phyloP scores from a whole-genome alignment of 2,797 vertebrate genomes.

The Danio kyathit region DNA sequence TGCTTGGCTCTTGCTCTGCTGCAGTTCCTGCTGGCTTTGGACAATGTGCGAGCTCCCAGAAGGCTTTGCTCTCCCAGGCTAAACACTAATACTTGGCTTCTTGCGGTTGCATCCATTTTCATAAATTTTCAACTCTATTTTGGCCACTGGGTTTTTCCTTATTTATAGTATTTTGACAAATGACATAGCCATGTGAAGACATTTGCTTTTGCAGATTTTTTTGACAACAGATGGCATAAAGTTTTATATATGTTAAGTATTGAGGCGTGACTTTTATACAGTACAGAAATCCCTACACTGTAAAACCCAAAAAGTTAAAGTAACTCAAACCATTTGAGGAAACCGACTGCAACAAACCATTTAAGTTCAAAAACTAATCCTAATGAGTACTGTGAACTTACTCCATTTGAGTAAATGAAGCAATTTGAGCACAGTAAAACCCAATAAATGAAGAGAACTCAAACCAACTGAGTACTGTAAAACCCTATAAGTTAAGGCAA shows the following conservation, averaged over 20 bases:
- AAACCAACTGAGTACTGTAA: too few relatives aligned
- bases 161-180: conserved; percentile 28
- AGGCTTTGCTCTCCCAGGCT: conserved; percentile 51
- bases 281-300: background rate
- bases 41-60: conserved; percentile 54
- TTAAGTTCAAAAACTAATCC: too few relatives aligned
- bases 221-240: background rate
- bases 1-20: conserved; percentile 44
- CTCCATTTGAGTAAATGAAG: too few relatives aligned
- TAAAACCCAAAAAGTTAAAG: too few relatives aligned
- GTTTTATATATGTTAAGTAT: background rate
- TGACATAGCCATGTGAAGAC: background rate
- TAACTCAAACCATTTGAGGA: too few relatives aligned
- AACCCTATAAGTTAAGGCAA: too few relatives aligned
- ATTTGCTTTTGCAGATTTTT: background rate
- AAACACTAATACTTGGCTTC: conserved; percentile 56
- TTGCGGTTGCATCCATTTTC: conserved; percentile 47
- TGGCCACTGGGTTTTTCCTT: conserved; percentile 30
- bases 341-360: too few relatives aligned
- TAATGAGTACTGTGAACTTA: too few relatives aligned
- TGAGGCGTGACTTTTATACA: background rate
- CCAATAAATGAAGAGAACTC: too few relatives aligned
- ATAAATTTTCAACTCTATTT: conserved; percentile 49
- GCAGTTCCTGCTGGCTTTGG: conserved; percentile 51
- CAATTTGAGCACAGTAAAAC: too few relatives aligned